Evolutionary conservation across 2,888 invertebrate species (phyloP).

Genomic region (Heteropelma amictum): DNA sequence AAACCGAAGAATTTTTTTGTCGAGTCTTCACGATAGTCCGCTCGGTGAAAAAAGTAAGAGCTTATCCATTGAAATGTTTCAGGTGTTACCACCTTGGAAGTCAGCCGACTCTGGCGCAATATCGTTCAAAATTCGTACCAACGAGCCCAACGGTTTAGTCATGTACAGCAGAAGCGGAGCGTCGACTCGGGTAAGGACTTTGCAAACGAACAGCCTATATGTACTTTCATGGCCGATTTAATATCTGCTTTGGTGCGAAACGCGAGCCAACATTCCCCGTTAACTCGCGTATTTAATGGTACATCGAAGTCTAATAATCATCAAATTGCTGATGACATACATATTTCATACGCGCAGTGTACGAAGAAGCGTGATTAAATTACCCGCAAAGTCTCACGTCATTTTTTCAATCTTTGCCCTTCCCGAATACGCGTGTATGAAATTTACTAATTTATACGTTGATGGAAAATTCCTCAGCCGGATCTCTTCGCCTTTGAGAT

Average conservation of each 20-base stretch:
- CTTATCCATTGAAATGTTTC: slow-evolving; percentile 71
- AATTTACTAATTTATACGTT: not conserved
- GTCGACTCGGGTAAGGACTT: slow-evolving; percentile 68
- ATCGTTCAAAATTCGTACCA: slow-evolving; percentile 96
- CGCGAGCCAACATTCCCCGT: no score
- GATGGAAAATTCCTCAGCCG: no score
- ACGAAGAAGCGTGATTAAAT: no score
- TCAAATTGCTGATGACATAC: no score
- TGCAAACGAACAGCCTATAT: no score
- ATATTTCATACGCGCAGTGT: no score
- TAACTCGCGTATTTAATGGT: no score
- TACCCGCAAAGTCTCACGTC: no score
- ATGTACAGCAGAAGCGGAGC: slow-evolving; percentile 90
- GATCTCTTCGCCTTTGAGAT: slow-evolving; percentile 97
- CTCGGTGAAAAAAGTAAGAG: slow-evolving; percentile 20
- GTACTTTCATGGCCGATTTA: no score
- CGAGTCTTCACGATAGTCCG: not conserved
- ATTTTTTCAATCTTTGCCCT: not conserved
- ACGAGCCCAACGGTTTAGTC: slow-evolving; percentile 95
- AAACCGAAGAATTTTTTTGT: not conserved
- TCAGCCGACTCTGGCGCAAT: slow-evolving; percentile 93
- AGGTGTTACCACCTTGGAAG: slow-evolving; percentile 95
- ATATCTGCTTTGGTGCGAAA: no score
- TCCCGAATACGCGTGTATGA: not conserved
- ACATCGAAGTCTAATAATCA: no score